Evolutionary conservation across 2,113 vertebrate species (phyloP).

Genomic region (Catharus minimus): DNA sequence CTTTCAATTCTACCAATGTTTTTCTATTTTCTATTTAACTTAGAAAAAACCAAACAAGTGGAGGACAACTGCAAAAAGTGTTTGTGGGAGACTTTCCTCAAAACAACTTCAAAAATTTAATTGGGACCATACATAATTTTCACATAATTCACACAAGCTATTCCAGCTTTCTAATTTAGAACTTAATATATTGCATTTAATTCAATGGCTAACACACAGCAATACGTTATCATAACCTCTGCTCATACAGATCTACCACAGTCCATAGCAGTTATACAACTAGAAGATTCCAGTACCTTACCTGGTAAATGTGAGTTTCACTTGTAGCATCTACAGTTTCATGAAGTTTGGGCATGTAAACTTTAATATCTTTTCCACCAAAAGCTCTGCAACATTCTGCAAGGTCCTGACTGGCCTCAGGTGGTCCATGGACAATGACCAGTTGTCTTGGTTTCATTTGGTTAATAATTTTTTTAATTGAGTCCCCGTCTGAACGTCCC

Average conservation of each 20-base stretch:
- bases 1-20: background rate
- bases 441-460: conserved; percentile 98
- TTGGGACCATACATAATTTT: background rate
- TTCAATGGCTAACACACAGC: background rate
- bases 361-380: conserved; percentile 96
- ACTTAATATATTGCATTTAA: background rate
- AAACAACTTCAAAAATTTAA: background rate
- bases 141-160: background rate
- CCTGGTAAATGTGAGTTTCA: conserved; percentile 98
- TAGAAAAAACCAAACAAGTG: background rate
- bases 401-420: conserved; percentile 93
- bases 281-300: conserved; percentile 34
- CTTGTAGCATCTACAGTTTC: conserved; percentile 97
- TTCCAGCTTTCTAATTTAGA: background rate
- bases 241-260: background rate
- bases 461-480: conserved; percentile 99
- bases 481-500: conserved; percentile 96
- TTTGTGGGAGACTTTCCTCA: background rate
- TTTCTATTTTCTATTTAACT: background rate
- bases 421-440: conserved; percentile 92
- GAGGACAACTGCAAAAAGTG: background rate
- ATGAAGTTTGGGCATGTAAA: conserved; percentile 94
- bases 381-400: conserved; percentile 95
- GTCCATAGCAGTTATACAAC: background rate
- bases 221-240: background rate